phyloP scores from a whole-genome alignment of 2,888 invertebrate species.

The Sesia bembeciformis region DNA sequence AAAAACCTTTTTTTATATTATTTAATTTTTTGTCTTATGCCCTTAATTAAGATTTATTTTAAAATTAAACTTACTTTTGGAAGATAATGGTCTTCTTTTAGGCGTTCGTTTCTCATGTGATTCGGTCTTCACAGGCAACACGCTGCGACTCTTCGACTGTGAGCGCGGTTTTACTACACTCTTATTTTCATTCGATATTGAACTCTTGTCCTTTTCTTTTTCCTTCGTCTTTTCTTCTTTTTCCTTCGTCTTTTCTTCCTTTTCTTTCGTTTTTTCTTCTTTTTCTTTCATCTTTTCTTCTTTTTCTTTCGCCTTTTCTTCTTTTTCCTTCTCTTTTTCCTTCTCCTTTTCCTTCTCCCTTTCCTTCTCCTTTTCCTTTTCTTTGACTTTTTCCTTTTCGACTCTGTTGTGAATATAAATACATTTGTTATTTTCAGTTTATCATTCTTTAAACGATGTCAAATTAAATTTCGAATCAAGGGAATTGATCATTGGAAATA shows the following conservation, averaged over 20 bases:
- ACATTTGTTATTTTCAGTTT: too few species aligned
- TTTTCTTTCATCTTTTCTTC: constrained; percentile 3
- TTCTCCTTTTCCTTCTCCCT: constrained; percentile 15
- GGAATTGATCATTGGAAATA: not conserved
- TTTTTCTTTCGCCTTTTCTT: constrained; percentile 15
- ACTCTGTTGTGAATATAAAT: not conserved
- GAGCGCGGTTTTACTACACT: constrained; percentile 42
- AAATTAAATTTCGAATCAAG: constrained; percentile 8
- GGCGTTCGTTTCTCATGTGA: constrained; percentile 45
- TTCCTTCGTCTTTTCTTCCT: constrained; percentile 22
- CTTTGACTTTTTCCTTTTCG: constrained; percentile 26
- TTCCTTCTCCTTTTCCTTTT: constrained; percentile 25
- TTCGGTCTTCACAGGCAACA: constrained; percentile 39
- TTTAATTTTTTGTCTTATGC: too few species aligned
- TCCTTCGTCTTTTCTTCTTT: constrained; percentile 20
- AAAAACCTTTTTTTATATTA: too few species aligned
- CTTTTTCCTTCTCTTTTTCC: constrained; percentile 17
- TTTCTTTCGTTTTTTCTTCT: constrained; percentile 4
- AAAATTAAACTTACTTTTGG: constrained; percentile 38
- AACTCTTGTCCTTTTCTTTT: constrained; percentile 19
- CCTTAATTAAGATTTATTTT: not conserved
- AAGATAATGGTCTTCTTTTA: constrained; percentile 46
- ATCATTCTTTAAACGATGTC: too few species aligned
- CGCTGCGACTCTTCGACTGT: constrained; percentile 49
- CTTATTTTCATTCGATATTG: constrained; percentile 47